A percentile compares a stretch with the other conserved stretches of the same genome.
These are phyloP conservation scores for Wiebesia pumilae DNA, from an alignment of 1,140 invertebrate species.

Conservation along the genomic window DNA sequence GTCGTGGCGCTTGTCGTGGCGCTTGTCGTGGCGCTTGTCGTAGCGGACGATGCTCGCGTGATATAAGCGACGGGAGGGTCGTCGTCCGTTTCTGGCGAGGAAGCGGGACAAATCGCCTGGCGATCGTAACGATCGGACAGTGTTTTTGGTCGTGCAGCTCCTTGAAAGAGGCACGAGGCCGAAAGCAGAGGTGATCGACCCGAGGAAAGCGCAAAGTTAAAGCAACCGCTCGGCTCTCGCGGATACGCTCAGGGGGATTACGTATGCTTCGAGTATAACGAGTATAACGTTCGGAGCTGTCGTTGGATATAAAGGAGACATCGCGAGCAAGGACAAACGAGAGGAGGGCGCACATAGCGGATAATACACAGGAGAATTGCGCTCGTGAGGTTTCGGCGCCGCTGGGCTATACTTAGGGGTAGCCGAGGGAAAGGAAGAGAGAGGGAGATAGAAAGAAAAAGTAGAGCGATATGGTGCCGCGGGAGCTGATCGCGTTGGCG, in stretches of 20 bases:
- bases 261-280: neutral
- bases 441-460: constrained; percentile 19
- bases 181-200: neutral
- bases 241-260: neutral
- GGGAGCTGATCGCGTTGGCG: constrained; percentile 61
- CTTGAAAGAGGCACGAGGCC: too few species aligned
- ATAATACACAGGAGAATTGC: neutral
- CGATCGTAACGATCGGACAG: too few species aligned
- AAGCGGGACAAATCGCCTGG: too few species aligned
- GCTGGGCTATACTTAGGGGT: neutral
- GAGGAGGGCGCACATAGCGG: too few species aligned
- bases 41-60: too few species aligned
- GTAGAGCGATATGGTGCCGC: constrained; percentile 45
- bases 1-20: too few species aligned
- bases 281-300: neutral
- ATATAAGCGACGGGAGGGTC: too few species aligned
- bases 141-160: too few species aligned
- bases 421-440: neutral
- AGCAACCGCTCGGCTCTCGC: too few species aligned
- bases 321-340: too few species aligned
- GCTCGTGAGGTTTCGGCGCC: neutral
- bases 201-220: neutral
- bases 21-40: too few species aligned
- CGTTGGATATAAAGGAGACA: constrained; percentile 3
- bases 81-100: too few species aligned